These are phyloP conservation scores for Amphimallon solstitiale DNA, from an alignment of 2,888 invertebrate species.

Conservation along the genomic window DNA sequence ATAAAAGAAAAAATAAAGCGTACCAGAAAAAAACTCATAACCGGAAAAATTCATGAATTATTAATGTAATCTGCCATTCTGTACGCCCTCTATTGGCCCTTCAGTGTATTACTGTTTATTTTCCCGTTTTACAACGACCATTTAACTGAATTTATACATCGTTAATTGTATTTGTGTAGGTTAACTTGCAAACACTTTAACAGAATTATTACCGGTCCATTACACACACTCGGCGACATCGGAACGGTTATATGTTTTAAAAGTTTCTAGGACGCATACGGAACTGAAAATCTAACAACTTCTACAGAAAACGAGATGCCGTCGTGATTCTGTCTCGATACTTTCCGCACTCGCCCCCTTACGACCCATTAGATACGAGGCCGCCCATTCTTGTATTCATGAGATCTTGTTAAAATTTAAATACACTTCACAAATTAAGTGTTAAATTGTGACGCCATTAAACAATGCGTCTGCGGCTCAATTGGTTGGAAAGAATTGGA, in stretches of 20 bases:
- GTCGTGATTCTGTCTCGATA: background rate
- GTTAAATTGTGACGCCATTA: conserved; percentile 50
- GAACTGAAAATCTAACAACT: conserved; percentile 7
- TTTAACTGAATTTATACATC: conserved; percentile 28
- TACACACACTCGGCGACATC: conserved; percentile 24
- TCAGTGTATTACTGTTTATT: conserved; percentile 18
- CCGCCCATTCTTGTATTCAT: conserved; percentile 32
- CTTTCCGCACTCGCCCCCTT: background rate
- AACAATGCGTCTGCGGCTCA: conserved; percentile 45
- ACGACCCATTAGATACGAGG: conserved; percentile 12
- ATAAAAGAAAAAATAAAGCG: background rate
- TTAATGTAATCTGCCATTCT: conserved; percentile 12
- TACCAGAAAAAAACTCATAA: background rate
- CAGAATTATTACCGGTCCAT: conserved; percentile 32
- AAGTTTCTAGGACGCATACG: background rate
- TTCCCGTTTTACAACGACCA: conserved; percentile 17
- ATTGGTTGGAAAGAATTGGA: conserved; percentile 49
- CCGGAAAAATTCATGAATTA: conserved; percentile 3
- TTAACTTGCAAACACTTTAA: conserved; percentile 29
- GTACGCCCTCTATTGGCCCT: background rate
- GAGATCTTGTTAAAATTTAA: conserved; percentile 51
- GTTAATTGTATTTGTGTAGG: conserved; percentile 30
- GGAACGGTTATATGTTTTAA: conserved; percentile 2
- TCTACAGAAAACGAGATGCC: background rate
- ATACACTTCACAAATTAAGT: conserved; percentile 52